Evolutionary conservation across 2,797 vertebrate genomes (phyloP), one percentile per base, ranked within the genome.

Genomic region (Euthynnus affinis): DNA sequence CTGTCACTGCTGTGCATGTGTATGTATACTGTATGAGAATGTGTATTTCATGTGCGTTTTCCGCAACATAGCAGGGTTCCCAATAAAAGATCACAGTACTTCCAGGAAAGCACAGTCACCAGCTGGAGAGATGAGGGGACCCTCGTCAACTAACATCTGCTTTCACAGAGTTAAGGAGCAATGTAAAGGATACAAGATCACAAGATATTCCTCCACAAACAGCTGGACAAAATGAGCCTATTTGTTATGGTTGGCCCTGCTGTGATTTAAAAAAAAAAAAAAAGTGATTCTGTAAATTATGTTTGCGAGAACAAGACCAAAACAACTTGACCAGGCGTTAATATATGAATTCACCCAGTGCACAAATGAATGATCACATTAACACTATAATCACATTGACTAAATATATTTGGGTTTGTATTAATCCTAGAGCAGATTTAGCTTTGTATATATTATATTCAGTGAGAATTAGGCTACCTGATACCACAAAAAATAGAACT

Each of bases 61-160:
- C 23, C 53, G 32, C 15, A 48, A 25, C 64, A 74, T 15, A 25
- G 48, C 65, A 44, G 71, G 37, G 20, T 49, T 48, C 69, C n/a
- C 44, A 61, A 55, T 79, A 53, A 76, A 71, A 73, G 32, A 75
- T 71, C 17, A 40, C 2, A 74, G 53, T 1, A 22, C 27, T 63
- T 68, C 20, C 32, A 18, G 51, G 60, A 58, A 71, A 77, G 63
- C 55, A 65, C n/a, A 70, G 72, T 49, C 48, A 42, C 53, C 56
- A 78, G 76, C 52, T 71, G 62, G 68, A 65, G 48, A 29, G 51
- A 71, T 70, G 25, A 25, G 70, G n/a, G 42, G 63, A 69, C 48
- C 14, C 58, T 57, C 20, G 4, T n/a, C 59, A 56, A 51, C 64
- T 71, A 74, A 84, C 81, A 85, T 84, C 82, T 87, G 75, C 79